These are phyloP conservation scores for Neosilurus mollespiculum DNA, from an alignment of 2,797 vertebrate species.

Conservation along the genomic window DNA sequence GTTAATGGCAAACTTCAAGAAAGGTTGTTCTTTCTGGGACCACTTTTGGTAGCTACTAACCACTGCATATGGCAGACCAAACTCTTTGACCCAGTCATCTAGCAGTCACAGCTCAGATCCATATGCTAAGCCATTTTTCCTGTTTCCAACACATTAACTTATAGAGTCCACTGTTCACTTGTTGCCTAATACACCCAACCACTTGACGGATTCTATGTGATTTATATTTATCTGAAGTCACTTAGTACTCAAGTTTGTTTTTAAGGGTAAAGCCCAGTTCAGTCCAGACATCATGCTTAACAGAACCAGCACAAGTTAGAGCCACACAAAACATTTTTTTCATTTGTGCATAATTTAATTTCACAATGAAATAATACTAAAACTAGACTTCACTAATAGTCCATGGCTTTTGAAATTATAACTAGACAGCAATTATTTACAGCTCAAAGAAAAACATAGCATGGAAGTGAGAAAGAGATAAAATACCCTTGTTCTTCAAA, in stretches of 20 bases:
- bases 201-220: neutral
- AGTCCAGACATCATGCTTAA: neutral
- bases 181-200: no score
- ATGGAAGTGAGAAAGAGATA: neutral
- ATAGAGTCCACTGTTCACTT: no score
- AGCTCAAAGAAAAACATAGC: neutral
- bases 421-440: neutral
- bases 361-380: neutral
- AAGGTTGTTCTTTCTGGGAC: no score
- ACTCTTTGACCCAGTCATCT: no score
- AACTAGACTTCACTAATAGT: neutral
- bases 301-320: neutral
- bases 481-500: slow-evolving; percentile 10
- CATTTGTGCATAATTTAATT: neutral
- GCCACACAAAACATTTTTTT: neutral
- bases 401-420: neutral
- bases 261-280: neutral
- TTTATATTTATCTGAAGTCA: neutral
- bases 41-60: no score
- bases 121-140: no score
- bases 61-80: no score
- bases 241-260: neutral
- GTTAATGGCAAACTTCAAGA: no score
- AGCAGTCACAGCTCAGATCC: no score
- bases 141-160: no score